These are phyloP conservation scores for Eonycteris spelaea DNA, from an alignment of 2,113 vertebrate genomes.

Conservation along the genomic window DNA sequence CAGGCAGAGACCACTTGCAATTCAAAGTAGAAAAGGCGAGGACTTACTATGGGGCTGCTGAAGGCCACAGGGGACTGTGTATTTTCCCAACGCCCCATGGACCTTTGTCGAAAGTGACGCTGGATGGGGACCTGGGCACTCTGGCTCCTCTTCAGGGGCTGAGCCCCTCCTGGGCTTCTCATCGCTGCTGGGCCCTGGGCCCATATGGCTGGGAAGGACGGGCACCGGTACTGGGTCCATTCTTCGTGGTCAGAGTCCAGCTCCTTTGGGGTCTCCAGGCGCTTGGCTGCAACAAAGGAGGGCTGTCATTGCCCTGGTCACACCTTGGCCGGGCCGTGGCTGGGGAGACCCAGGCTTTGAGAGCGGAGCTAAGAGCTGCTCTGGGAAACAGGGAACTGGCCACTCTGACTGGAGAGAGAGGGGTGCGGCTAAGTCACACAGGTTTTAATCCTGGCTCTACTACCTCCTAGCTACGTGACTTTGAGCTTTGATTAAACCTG, in stretches of 20 bases:
- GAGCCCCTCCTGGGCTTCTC: not conserved
- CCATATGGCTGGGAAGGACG: conserved; percentile 65
- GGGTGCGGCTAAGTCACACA: not conserved
- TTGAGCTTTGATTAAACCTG: not conserved
- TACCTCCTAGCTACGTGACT: not conserved
- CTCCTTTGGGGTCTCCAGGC: conserved; percentile 81
- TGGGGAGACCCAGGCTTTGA: not conserved
- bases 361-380: not conserved
- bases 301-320: not conserved
- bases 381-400: not conserved
- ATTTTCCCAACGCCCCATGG: conserved; percentile 61
- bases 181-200: not conserved
- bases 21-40: not conserved
- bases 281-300: conserved; percentile 78
- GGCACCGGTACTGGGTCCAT: conserved; percentile 65
- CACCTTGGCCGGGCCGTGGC: not conserved
- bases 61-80: conserved; percentile 82
- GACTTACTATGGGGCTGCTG: conserved; percentile 86
- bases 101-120: conserved; percentile 74
- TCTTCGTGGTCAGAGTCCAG: conserved; percentile 79
- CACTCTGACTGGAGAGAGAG: not conserved
- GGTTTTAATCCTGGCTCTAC: not conserved
- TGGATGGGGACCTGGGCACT: conserved; percentile 78
- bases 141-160: conserved; percentile 77
- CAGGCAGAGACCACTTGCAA: not conserved